phyloP scores from a whole-genome alignment of 2,113 vertebrate species.

The Myiozetetes cayanensis region DNA sequence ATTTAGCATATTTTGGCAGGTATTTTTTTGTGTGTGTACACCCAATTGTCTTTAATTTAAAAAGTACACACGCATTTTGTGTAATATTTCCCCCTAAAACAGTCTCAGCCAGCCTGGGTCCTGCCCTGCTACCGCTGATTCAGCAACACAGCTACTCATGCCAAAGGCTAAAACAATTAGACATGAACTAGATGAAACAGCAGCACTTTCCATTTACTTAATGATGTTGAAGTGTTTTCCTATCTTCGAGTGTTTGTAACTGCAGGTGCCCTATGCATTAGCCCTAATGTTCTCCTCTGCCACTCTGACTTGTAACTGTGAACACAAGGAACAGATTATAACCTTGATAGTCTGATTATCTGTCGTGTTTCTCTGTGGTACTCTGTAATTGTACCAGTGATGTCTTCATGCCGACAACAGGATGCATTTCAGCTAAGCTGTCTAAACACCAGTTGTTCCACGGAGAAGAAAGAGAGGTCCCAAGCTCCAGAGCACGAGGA shows the following conservation, averaged over 20 bases:
- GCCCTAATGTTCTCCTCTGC: neutral
- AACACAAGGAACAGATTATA: slow-evolving; percentile 32
- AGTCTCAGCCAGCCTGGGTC: neutral
- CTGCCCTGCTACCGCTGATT: neutral
- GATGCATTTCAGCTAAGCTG: slow-evolving; percentile 19
- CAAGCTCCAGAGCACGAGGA: neutral
- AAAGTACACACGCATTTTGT: neutral
- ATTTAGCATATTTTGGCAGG: neutral
- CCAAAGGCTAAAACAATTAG: slow-evolving; percentile 60
- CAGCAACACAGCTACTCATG: neutral
- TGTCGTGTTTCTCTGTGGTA: neutral
- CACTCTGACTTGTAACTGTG: slow-evolving; percentile 32
- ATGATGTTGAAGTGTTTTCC: slow-evolving; percentile 16
- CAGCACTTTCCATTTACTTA: slow-evolving; percentile 47
- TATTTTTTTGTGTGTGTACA: neutral
- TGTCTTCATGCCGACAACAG: neutral
- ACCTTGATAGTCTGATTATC: slow-evolving; percentile 45
- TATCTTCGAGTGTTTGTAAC: slow-evolving; percentile 8
- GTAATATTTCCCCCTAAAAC: neutral
- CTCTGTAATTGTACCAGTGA: slow-evolving; percentile 41
- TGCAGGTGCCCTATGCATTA: slow-evolving; percentile 18
- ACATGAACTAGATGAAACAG: slow-evolving; percentile 43
- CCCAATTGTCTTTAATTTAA: neutral
- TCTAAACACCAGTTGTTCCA: neutral
- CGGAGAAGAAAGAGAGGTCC: neutral